Percentiles rank a stretch among this genome's conserved stretches.
Conservation (phyloP, 2,797 vertebrate genomes). For the Heteromormyrus szaboi region DNA sequence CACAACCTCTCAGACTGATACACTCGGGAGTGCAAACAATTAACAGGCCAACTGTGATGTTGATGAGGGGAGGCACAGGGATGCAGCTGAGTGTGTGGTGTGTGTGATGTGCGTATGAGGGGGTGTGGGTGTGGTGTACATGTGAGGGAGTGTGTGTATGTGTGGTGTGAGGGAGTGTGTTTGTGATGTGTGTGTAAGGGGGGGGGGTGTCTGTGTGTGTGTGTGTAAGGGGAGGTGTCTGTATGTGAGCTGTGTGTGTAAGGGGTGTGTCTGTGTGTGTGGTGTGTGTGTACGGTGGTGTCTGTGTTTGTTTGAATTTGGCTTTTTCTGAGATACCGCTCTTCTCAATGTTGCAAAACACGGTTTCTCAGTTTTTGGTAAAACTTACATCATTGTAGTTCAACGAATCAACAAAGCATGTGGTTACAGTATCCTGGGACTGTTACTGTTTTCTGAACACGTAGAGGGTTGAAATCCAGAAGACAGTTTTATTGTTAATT, state of each 20-base stretch:
- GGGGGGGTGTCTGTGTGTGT: neutral
- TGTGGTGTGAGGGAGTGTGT: neutral
- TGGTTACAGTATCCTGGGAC: neutral
- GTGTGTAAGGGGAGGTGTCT: neutral
- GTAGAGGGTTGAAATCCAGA: neutral
- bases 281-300: too few species aligned
- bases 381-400: conserved; percentile 10
- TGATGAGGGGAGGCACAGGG: conserved; percentile 21
- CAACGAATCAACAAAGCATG: neutral
- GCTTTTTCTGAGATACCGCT: neutral
- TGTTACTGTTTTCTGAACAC: neutral
- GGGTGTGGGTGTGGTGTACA: neutral
- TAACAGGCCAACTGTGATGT: conserved; percentile 36
- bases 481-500: neutral
- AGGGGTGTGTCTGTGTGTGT: neutral
- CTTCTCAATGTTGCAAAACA: neutral
- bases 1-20: conserved; percentile 33
- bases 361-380: neutral
- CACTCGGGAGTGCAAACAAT: conserved; percentile 35
- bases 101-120: neutral
- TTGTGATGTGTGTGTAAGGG: too few species aligned
- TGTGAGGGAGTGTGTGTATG: too few species aligned
- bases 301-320: neutral
- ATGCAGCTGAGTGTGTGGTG: conserved; percentile 24
- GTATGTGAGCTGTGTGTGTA: neutral